Base-by-base conservation (phyloP, 2,888 invertebrate species). In the Orthosia cruda region DNA sequence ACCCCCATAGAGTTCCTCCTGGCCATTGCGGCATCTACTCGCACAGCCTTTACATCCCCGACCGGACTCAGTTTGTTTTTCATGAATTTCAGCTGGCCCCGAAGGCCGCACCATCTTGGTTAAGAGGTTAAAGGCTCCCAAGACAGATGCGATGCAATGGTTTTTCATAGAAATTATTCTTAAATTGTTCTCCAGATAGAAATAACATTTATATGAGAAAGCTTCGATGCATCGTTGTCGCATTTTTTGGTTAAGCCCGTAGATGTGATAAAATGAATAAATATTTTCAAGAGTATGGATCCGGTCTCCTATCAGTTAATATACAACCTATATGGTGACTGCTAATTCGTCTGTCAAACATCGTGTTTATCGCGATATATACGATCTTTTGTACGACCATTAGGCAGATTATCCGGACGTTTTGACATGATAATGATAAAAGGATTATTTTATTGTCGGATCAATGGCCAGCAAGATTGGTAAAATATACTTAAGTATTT, bases 291-390 rank as follows among this genome's bases (percentile, higher is more conserved):
- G n/a, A 47, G 57, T 20, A 5, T 54, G 26, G 45, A 32, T 57
- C 72, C 73, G 32, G 47, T n/a, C 16, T 13, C 23, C 2, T 58
- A 71, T 71, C 45, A 49, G 26, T 54, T 54, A 77, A 54, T 75
- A 59, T 59, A 59, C 78, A 26, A 68, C 16, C 12, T 40, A 59
- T 26, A 40, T 49, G 32, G 0, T 15, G 32, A 52, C 16, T 26
- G 50, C 32, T 49, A 40, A 58, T 47, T 77, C 3, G 16, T 23
- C 52, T 49, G n/a, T 47, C 50, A 70, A n/a, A 55, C 47, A 69
- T 61, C 18, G 23, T 49, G 15, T 49, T 72, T 59, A 54, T 54
- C 58, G 49, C 26, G 1, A 63, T 54, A 52, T 80, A 58, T 59
- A 80, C 63, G 23, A 59, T 20, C 32, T 18, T 49, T 58, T 71